A percentile compares a stretch with the other conserved stretches of the same genome.
These are phyloP conservation scores for Herminia tarsipennalis DNA, from an alignment of 2,888 invertebrate species.

Conservation along the genomic window DNA sequence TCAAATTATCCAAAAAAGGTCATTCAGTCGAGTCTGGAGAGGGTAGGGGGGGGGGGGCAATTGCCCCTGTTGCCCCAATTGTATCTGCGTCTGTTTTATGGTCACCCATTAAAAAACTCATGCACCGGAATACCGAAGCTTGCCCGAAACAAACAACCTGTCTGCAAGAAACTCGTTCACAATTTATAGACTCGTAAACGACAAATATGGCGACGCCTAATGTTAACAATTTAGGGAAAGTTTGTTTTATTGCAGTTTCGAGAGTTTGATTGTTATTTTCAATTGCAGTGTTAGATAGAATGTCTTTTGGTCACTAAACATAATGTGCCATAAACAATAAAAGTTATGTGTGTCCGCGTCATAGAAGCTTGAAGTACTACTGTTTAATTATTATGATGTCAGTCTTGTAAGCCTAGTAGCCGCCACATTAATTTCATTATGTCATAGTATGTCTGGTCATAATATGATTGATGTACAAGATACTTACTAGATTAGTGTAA, in stretches of 20 bases:
- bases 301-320: conserved; percentile 35
- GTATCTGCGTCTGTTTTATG: no score
- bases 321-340: conserved; percentile 31
- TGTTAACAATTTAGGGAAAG: background rate
- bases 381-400: conserved; percentile 23
- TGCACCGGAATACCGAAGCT: no score
- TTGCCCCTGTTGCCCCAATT: no score
- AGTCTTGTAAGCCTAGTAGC: conserved; percentile 18
- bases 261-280: background rate
- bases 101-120: no score
- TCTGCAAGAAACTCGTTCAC: no score
- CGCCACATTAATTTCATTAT: conserved; percentile 2
- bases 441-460: background rate
- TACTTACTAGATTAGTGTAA: conserved; percentile 12
- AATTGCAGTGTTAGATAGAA: conserved; percentile 17
- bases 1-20: no score
- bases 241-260: background rate
- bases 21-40: no score
- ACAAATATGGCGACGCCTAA: no score
- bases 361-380: background rate
- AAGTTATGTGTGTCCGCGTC: conserved; percentile 18
- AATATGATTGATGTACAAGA: conserved; percentile 22
- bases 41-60: no score
- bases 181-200: no score
- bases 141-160: no score